These are phyloP conservation scores for Cylloceria caligata DNA, from an alignment of 2,888 invertebrate genomes.

Conservation along the genomic window DNA sequence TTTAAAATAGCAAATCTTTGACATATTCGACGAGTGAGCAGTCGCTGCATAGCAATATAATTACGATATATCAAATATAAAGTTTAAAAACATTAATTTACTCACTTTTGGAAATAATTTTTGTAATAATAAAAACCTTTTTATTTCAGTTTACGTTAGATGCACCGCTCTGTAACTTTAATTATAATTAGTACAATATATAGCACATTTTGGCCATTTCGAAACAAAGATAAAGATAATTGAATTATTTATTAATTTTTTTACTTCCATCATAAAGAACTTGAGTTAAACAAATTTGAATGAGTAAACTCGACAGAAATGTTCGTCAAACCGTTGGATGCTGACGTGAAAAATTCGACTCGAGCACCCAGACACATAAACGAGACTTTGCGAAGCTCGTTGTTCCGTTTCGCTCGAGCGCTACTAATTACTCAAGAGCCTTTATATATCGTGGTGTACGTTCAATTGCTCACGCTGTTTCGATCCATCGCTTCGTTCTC, in stretches of 20 bases:
- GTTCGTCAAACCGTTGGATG: conserved; percentile 6
- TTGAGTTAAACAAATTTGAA: background rate
- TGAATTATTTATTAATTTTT: background rate
- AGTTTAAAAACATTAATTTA: background rate
- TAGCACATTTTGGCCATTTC: background rate
- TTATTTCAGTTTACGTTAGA: background rate
- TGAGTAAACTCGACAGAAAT: background rate
- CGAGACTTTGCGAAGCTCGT: conserved; percentile 12
- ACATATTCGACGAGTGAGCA: no score
- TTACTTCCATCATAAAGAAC: background rate
- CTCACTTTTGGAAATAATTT: background rate
- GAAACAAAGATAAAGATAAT: background rate
- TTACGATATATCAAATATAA: background rate
- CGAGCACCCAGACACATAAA: conserved; percentile 13
- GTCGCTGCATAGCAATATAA: no score
- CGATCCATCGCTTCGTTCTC: conserved; percentile 14
- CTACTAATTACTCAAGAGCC: conserved; percentile 33
- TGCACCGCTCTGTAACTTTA: background rate
- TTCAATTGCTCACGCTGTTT: conserved; percentile 17
- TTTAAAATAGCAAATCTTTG: no score
- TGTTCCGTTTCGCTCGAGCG: conserved; percentile 14
- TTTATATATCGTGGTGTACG: conserved; percentile 29
- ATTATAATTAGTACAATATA: background rate
- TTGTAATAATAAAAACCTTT: background rate
- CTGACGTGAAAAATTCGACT: background rate